Evolutionary conservation across 2,113 vertebrate genomes (phyloP).

Genomic region (Nymphicus hollandicus): DNA sequence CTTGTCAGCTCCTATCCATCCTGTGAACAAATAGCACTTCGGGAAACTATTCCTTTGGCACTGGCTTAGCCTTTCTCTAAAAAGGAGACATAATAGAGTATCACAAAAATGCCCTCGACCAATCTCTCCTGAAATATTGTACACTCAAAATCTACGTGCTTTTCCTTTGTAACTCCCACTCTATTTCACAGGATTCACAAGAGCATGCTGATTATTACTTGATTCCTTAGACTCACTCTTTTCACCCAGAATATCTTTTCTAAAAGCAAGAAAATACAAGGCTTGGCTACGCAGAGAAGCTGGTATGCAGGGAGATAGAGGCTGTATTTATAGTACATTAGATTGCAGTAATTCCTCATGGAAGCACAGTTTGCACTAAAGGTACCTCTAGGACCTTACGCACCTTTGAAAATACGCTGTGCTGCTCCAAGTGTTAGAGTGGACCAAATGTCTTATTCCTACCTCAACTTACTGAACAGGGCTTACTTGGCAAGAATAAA

Average conservation of each 20-base stretch:
- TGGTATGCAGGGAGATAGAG: background rate
- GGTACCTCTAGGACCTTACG: background rate
- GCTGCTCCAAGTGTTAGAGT: background rate
- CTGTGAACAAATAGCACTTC: constrained; percentile 47
- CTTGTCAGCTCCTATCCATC: constrained; percentile 50
- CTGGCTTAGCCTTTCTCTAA: constrained; percentile 6
- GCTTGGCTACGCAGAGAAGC: background rate
- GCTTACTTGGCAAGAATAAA: background rate
- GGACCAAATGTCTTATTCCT: background rate
- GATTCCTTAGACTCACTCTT: constrained; percentile 21
- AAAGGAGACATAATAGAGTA: constrained; percentile 46
- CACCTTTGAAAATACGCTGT: background rate
- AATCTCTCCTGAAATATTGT: constrained; percentile 43
- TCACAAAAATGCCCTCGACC: background rate
- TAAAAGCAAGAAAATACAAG: background rate
- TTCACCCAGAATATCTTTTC: background rate
- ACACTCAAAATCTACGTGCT: constrained; percentile 13
- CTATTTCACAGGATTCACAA: constrained; percentile 25
- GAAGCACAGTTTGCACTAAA: background rate
- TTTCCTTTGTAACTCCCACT: background rate
- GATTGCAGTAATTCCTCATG: background rate
- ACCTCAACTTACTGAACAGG: background rate
- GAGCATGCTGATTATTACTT: constrained; percentile 17
- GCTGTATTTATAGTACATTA: rapidly evolving
- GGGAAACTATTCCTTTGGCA: constrained; percentile 20